Percentiles rank a stretch among this genome's conserved stretches.
Conservation (phyloP, 2,888 invertebrate genomes). For the Cantharis rufa region DNA sequence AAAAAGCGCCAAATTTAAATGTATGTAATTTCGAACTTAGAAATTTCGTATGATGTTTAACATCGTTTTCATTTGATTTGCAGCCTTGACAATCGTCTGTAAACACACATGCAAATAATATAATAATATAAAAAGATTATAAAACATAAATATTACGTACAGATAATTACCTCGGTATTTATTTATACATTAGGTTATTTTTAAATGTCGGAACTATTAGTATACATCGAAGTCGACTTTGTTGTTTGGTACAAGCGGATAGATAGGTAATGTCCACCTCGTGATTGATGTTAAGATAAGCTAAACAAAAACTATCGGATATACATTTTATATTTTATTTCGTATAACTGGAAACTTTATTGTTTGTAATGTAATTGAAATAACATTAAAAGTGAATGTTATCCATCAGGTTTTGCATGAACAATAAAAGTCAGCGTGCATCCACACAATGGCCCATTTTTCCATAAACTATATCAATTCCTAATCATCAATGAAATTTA, state of each 20-base stretch:
- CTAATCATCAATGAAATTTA: conserved; percentile 23
- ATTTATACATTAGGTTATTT: conserved; percentile 24
- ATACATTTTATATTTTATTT: conserved; percentile 9
- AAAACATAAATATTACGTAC: conserved; percentile 7
- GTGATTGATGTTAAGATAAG: conserved; percentile 16
- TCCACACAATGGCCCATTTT: not conserved
- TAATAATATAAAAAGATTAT: not conserved
- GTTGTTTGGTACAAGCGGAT: conserved; percentile 7
- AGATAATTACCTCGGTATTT: conserved; percentile 23
- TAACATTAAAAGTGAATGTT: not conserved
- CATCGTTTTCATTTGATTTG: not conserved
- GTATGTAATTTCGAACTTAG: not conserved
- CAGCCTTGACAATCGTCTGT: conserved; percentile 19
- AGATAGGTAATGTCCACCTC: conserved; percentile 1
- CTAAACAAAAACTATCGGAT: conserved; percentile 20
- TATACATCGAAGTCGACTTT: conserved; percentile 10
- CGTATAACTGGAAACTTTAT: not conserved
- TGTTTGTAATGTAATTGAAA: not conserved
- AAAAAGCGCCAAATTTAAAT: conserved; percentile 52
- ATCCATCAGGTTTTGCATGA: not conserved
- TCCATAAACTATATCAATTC: conserved; percentile 8
- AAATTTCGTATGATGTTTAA: not conserved
- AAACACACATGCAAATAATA: conserved; percentile 16
- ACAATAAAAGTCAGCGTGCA: not conserved
- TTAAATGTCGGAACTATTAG: conserved; percentile 7